phyloP scores from a whole-genome alignment of 2,888 invertebrate genomes.

The Pyrgus malvae region DNA sequence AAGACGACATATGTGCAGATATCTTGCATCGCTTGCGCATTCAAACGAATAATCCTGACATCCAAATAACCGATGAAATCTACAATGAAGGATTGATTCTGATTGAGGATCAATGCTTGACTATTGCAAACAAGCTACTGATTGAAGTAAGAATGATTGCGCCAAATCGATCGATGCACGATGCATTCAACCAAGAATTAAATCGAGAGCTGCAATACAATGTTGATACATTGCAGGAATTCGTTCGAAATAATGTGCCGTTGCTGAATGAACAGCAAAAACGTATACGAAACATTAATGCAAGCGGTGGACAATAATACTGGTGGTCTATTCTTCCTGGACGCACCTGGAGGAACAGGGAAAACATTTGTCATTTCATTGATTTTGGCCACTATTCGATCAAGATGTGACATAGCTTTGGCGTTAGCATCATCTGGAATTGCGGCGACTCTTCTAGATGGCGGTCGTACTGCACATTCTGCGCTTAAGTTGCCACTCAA shows the following conservation, averaged over 20 bases:
- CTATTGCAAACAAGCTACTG: slow-evolving; percentile 41
- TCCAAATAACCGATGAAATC: slow-evolving; percentile 36
- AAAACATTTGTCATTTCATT: slow-evolving; percentile 14
- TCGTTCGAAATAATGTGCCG: slow-evolving; percentile 25
- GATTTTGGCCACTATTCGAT: neutral
- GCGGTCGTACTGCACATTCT: slow-evolving; percentile 1
- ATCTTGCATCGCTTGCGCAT: slow-evolving; percentile 42
- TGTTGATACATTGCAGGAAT: slow-evolving; percentile 15
- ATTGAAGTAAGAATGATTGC: slow-evolving; percentile 37
- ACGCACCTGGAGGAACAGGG: slow-evolving; percentile 12
- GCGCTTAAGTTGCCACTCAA: neutral
- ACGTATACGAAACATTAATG: slow-evolving; percentile 35
- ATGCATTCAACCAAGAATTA: slow-evolving; percentile 33
- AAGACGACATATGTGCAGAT: slow-evolving; percentile 42
- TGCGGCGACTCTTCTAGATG: slow-evolving; percentile 1
- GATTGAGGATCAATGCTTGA: slow-evolving; percentile 47
- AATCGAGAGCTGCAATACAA: slow-evolving; percentile 43
- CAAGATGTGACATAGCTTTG: neutral
- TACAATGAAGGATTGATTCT: slow-evolving; percentile 38
- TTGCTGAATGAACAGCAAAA: slow-evolving; percentile 31
- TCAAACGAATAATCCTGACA: slow-evolving; percentile 34
- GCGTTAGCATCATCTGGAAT: slow-evolving; percentile 5
- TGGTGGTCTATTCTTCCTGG: slow-evolving; percentile 26
- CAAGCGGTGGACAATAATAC: slow-evolving; percentile 37
- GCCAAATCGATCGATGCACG: slow-evolving; percentile 40